phyloP scores from a whole-genome alignment of 2,888 invertebrate genomes.

The Salticus scenicus region DNA sequence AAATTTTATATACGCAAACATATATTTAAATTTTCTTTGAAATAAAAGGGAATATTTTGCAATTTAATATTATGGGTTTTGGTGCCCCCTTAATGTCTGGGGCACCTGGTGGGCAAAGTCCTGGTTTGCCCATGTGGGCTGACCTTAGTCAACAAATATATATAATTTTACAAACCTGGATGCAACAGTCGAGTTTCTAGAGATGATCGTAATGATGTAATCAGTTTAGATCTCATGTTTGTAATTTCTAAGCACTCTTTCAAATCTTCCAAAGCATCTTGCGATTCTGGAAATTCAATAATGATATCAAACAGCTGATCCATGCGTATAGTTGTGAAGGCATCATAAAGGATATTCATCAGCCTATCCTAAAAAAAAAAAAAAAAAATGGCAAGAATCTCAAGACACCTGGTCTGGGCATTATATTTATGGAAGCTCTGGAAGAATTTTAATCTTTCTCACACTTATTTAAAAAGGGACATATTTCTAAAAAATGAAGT shows the following conservation, averaged over 20 bases:
- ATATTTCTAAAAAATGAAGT: neutral
- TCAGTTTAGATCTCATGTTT: slow-evolving; percentile 86
- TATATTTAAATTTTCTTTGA: too few relatives aligned
- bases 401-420: too few relatives aligned
- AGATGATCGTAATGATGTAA: slow-evolving; percentile 86
- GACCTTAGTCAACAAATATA: too few relatives aligned
- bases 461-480: neutral
- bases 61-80: too few relatives aligned
- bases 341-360: slow-evolving; percentile 88
- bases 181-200: slow-evolving; percentile 91
- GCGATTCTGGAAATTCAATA: slow-evolving; percentile 96
- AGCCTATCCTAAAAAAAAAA: slow-evolving; percentile 77
- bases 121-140: too few relatives aligned
- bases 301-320: slow-evolving; percentile 96
- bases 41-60: too few relatives aligned
- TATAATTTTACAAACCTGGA: slow-evolving; percentile 78
- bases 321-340: slow-evolving; percentile 90
- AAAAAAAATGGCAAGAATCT: too few relatives aligned
- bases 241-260: slow-evolving; percentile 90
- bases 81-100: too few relatives aligned
- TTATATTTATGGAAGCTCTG: too few relatives aligned
- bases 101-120: too few relatives aligned
- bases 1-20: too few relatives aligned
- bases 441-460: too few relatives aligned
- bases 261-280: slow-evolving; percentile 92